Base-by-base conservation (phyloP, 1,140 invertebrate genomes). In the Bathynomus jamesi region DNA sequence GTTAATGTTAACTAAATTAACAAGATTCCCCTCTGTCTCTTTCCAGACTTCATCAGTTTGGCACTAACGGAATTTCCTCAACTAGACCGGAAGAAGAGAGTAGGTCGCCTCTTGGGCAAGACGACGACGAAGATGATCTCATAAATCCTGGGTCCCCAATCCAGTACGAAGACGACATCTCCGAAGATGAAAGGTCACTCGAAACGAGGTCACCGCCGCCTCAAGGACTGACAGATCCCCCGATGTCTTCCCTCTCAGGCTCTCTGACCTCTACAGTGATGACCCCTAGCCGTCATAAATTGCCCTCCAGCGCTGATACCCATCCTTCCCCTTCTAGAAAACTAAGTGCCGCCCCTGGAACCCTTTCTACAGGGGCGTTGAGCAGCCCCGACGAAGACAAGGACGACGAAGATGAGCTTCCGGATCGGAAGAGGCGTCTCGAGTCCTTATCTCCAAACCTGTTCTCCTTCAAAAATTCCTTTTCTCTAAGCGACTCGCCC, bases 101-200 rank as follows among this genome's bases (percentile, higher is more conserved):
- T 13, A 62, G 74, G 7, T 72, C 70, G n/a, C 71, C 74, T 8
- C 71, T 69, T 17, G 53, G 46, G 10, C 66, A 21, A 17, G 67
- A 76, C 60, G 74, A 76, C 46, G 74, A 76, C n/a, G 74, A 76
- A 8, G 74, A 76, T 21, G 74, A 76, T 63, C 74, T 76, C 67
- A 76, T 76, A 67, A 76, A 76, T 67, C 74, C 74, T n/a, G 74
- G 74, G 17, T 76, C 74, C 4, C 74, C 74, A 2, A 76, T 70
- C 32, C 69, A 67, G 31, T 76, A 72, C 65, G 74, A 76, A 71
- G 74, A 76, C 64, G 74, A 76, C 60, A 70, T 72, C 25, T 76
- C 74, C 28, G 74, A 76, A 65, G 74, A 76, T 30, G 74, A 76
- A 27, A 65, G 66, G 13, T 72, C 71, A 3, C 62, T 76, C 7